These are phyloP conservation scores for Rhabdophis nuchalis DNA, from an alignment of 2,797 vertebrate genomes.

Conservation along the genomic window DNA sequence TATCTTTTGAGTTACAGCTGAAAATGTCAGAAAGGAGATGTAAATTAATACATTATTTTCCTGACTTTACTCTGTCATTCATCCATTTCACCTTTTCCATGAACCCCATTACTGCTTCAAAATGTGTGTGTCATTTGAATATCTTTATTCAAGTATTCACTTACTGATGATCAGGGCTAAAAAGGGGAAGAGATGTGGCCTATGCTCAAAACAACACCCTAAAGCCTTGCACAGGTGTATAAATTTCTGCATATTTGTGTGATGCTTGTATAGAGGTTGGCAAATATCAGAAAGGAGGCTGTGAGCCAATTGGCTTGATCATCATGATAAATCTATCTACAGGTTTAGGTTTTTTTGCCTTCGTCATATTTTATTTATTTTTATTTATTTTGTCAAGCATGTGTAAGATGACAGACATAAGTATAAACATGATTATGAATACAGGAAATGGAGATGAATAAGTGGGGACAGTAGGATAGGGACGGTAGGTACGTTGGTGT, in stretches of 20 bases:
- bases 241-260: neutral
- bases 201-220: neutral
- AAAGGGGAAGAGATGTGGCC: neutral
- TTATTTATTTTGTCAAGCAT: no score
- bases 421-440: no score
- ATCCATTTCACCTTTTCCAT: neutral
- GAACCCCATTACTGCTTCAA: neutral
- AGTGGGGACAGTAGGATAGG: no score
- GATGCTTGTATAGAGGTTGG: neutral
- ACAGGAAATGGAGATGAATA: no score
- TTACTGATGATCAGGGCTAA: neutral
- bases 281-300: neutral
- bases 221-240: neutral
- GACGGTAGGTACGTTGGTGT: no score
- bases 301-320: neutral
- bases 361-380: no score
- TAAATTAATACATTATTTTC: neutral
- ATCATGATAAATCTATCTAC: neutral
- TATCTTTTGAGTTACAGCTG: neutral
- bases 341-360: neutral
- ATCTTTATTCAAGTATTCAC: neutral
- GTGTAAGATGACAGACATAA: no score
- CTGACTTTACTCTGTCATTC: neutral
- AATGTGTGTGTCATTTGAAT: neutral
- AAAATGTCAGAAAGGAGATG: neutral